Evolutionary conservation across 2,888 invertebrate species (phyloP), one percentile per base, ranked within the genome.

Genomic region (Bedellia somnulentella): DNA sequence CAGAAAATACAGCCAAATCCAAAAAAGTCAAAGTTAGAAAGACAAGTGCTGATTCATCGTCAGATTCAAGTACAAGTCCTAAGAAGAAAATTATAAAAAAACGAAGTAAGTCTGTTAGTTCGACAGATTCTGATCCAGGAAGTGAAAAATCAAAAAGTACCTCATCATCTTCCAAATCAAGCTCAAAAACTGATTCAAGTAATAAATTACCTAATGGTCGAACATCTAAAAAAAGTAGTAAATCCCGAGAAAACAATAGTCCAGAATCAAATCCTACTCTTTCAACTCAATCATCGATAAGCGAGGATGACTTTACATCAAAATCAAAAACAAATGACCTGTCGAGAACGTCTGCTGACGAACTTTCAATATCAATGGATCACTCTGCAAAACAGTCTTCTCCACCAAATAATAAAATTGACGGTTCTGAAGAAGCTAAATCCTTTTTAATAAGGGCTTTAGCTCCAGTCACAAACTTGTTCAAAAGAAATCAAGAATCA

Each of bases 381-480:
- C 60, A 66, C 42, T 71, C 78, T 9, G 63, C 63, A 16, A 68
- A 77, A 43, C 79, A 80, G 17, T 57, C 76, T 2, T 73, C 81
- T 12, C 79, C 80, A 2, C 57, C 68, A 3, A 60, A 57, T 9
- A 67, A 76, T 30, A 63, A 60, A 38, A 57, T 46, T 41, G 67
- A 73, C 33, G 51, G 57, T 4, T 81, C 80, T 1, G 84, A 83
- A 49, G 83, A 85, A 44, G 84, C 85, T 0, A 86, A 86, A 55
- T 83, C 85, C 15, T 85, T 86, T 50, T 64, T 88, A 29, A 83
- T 86, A 62, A 63, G 87, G 46, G 86, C 87, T 25, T 57, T 89
- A 43, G 87, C 86, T 27, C 87, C 87, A 1, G 86, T 88, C 4
- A 86, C 87, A 12, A 86, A 83, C 62, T 76, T 87, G 37, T 88